Percentiles rank a stretch among this genome's conserved stretches.
phyloP scores from a whole-genome alignment of 2,113 vertebrate genomes.

The Cynoglossus semilaevis region DNA sequence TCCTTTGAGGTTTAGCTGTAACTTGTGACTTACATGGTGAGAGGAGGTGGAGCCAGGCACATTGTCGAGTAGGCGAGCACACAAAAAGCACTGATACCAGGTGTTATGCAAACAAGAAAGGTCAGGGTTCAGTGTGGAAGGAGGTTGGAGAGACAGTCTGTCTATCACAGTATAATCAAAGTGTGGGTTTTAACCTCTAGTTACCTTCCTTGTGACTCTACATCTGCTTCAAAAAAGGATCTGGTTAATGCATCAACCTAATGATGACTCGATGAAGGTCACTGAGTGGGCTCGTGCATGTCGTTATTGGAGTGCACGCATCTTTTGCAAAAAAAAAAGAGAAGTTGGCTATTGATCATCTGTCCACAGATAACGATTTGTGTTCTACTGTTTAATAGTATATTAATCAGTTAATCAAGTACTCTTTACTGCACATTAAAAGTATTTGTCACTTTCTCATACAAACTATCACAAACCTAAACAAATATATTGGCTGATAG shows the following conservation, averaged over 20 bases:
- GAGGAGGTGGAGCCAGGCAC: slow-evolving; percentile 24
- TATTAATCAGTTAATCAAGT: too few species aligned
- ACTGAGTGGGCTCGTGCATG: slow-evolving; percentile 18
- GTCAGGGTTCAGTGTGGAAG: slow-evolving; percentile 58
- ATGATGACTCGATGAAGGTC: slow-evolving; percentile 48
- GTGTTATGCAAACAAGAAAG: slow-evolving; percentile 51
- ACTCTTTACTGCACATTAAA: too few species aligned
- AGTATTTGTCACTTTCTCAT: too few species aligned
- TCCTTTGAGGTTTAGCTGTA: slow-evolving; percentile 11
- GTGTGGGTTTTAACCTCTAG: too few species aligned
- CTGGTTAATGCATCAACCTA: slow-evolving; percentile 53
- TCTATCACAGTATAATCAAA: slow-evolving; percentile 4
- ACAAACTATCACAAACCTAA: too few species aligned
- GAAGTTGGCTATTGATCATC: too few species aligned
- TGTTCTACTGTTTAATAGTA: too few species aligned
- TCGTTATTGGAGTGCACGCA: neutral
- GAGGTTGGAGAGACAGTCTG: slow-evolving; percentile 45
- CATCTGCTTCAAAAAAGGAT: slow-evolving; percentile 39
- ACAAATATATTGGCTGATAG: too few species aligned
- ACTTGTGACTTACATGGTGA: slow-evolving; percentile 13
- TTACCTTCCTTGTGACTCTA: neutral
- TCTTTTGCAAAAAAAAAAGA: neutral
- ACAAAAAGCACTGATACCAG: slow-evolving; percentile 33
- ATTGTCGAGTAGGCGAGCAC: neutral
- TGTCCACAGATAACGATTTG: too few species aligned